These are phyloP conservation scores for Ophion ventricosus DNA, from an alignment of 2,888 invertebrate species.

Conservation along the genomic window DNA sequence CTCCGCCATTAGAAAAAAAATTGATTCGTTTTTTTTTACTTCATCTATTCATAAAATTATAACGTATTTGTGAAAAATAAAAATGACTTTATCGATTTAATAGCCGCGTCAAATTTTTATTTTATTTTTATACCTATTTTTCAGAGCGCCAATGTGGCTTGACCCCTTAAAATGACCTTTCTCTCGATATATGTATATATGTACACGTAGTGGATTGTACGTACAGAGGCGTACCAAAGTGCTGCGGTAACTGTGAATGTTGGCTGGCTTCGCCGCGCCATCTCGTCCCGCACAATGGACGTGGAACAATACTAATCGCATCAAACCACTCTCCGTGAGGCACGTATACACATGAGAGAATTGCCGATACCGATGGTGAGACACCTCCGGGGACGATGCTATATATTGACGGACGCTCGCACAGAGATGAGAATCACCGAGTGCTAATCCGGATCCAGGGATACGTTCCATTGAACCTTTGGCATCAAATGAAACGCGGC, in stretches of 20 bases:
- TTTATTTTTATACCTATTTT: too few relatives aligned
- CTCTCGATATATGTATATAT: conserved; percentile 14
- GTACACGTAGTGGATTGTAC: conserved; percentile 16
- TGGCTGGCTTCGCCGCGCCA: conserved; percentile 69
- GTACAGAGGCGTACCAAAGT: conserved; percentile 57
- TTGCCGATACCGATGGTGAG: conserved; percentile 58
- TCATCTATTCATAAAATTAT: too few relatives aligned
- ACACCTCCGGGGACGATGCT: conserved; percentile 33
- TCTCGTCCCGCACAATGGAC: conserved; percentile 74
- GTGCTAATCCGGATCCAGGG: conserved; percentile 71
- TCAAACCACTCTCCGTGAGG: conserved; percentile 71
- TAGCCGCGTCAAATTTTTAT: too few relatives aligned
- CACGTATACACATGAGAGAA: conserved; percentile 65
- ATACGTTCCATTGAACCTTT: conserved; percentile 67
- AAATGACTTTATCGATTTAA: too few relatives aligned
- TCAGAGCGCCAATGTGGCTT: too few relatives aligned
- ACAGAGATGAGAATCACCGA: conserved; percentile 56
- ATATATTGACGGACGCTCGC: conserved; percentile 12
- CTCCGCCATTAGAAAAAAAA: too few relatives aligned
- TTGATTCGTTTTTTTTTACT: too few relatives aligned
- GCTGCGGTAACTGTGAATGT: conserved; percentile 68
- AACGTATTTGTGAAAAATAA: too few relatives aligned
- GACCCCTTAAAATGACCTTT: neutral
- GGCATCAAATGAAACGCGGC: conserved; percentile 50
- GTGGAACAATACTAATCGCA: conserved; percentile 78